These are phyloP conservation scores for Acrobasis consociella DNA, from an alignment of 2,888 invertebrate genomes.

Conservation along the genomic window DNA sequence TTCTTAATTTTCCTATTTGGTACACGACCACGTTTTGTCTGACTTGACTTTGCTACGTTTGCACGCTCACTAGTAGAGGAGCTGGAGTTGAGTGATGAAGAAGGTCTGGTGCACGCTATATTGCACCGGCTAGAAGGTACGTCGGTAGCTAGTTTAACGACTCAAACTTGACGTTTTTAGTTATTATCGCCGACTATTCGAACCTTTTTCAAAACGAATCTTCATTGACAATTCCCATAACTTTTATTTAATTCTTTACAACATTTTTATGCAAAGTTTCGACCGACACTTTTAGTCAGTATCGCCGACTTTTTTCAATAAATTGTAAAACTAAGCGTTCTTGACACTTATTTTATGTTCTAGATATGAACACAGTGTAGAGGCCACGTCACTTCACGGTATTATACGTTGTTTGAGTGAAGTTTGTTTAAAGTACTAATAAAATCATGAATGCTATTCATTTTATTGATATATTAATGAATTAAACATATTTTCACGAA, in stretches of 20 bases:
- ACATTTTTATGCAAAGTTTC: too few species aligned
- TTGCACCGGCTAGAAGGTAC: slow-evolving; percentile 75
- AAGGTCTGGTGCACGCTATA: slow-evolving; percentile 68
- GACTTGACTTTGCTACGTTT: slow-evolving; percentile 28
- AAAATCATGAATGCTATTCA: neutral
- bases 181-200: too few species aligned
- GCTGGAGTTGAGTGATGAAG: slow-evolving; percentile 51
- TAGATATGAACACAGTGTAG: slow-evolving; percentile 19
- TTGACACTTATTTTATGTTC: neutral
- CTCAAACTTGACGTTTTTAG: neutral
- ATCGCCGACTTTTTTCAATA: too few species aligned
- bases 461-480: slow-evolving; percentile 1
- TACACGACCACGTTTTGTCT: slow-evolving; percentile 14
- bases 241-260: too few species aligned
- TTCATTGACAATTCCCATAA: too few species aligned
- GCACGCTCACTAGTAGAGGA: slow-evolving; percentile 66
- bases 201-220: too few species aligned
- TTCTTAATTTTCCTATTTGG: too few species aligned
- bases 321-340: too few species aligned
- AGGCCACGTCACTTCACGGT: neutral
- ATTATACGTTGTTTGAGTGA: slow-evolving; percentile 1
- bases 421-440: neutral
- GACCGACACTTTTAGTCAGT: too few species aligned
- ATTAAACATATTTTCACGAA: too few species aligned
- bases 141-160: slow-evolving; percentile 19